These are phyloP conservation scores for Coracias cyanogaster DNA, from an alignment of 2,797 vertebrate species.

Conservation along the genomic window DNA sequence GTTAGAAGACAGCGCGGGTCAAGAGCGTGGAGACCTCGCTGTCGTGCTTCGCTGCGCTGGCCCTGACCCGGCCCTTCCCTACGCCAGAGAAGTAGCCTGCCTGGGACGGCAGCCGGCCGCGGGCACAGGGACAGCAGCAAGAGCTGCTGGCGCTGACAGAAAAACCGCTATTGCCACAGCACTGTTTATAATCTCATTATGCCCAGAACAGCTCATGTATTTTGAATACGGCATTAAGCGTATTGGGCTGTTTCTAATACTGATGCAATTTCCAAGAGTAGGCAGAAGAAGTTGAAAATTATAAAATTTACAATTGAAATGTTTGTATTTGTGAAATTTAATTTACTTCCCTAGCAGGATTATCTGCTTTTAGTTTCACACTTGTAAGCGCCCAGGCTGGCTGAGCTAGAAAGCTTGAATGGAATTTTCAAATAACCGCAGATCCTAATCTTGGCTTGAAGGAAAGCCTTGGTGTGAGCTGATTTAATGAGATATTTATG, in stretches of 20 bases:
- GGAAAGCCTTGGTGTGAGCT: background rate
- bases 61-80: background rate
- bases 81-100: background rate
- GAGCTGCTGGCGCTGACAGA: background rate
- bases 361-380: background rate
- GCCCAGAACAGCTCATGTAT: background rate
- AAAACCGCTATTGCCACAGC: background rate
- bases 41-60: background rate
- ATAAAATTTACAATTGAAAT: background rate
- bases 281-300: background rate
- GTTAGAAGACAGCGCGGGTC: background rate
- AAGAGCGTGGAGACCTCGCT: background rate
- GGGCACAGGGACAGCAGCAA: background rate
- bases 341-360: slow-evolving; percentile 2
- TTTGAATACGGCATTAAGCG: background rate
- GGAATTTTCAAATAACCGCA: slow-evolving; percentile 25
- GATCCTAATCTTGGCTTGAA: slow-evolving; percentile 21
- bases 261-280: background rate
- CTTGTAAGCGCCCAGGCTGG: background rate
- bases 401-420: slow-evolving; percentile 7
- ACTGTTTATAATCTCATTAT: background rate
- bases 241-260: background rate
- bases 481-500: background rate
- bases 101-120: background rate
- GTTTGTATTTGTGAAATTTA: background rate